Percentiles rank a stretch among this genome's conserved stretches.
Evolutionary conservation across 2,113 vertebrate genomes (phyloP).

Genomic region (Lontra canadensis): DNA sequence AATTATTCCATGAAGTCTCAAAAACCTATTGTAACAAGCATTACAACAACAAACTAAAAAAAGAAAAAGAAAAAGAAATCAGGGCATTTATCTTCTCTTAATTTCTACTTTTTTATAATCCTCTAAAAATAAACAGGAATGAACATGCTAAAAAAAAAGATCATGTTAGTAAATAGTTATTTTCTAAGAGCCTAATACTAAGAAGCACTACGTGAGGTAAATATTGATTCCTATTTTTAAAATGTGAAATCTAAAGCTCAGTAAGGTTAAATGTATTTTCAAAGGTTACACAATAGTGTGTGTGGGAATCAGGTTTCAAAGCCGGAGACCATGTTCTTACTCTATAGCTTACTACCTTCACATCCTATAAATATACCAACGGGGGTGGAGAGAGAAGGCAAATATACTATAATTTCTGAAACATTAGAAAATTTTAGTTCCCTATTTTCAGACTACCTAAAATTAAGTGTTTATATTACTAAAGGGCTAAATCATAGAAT

Average conservation of each 20-base stretch:
- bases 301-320: background rate
- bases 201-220: background rate
- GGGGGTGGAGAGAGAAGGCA: background rate
- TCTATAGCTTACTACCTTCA: background rate
- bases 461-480: conserved; percentile 2
- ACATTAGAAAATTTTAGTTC: background rate
- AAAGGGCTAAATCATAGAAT: background rate
- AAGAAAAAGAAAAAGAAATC: background rate
- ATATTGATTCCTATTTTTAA: background rate
- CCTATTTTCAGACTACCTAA: background rate
- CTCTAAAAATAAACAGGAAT: background rate
- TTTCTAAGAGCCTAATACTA: background rate
- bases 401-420: conserved; percentile 5
- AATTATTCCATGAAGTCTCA: background rate
- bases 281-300: conserved; percentile 14
- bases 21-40: conserved; percentile 12
- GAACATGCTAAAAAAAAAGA: background rate
- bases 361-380: background rate
- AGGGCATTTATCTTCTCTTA: background rate
- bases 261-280: background rate
- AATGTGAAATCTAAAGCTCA: background rate
- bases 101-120: background rate
- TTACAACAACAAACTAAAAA: background rate
- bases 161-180: background rate
- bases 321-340: background rate